Percentiles rank a stretch among this genome's conserved stretches.
Conservation (phyloP, 2,113 vertebrate species). For the Butastur rufipennis region DNA sequence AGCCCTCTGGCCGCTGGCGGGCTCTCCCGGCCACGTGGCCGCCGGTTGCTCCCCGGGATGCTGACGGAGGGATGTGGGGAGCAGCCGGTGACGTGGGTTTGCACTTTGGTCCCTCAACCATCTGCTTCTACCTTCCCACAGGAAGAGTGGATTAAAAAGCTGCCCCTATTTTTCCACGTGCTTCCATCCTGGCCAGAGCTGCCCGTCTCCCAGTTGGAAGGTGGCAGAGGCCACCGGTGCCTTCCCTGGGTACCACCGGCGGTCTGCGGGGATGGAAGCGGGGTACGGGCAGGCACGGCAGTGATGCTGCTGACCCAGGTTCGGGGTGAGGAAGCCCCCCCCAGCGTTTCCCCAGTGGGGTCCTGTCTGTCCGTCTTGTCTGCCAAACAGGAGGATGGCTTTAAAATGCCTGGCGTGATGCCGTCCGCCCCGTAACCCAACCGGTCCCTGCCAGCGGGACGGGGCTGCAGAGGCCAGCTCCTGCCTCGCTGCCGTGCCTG, state of each 20-base stretch:
- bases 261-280: neutral
- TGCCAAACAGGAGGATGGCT: neutral
- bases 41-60: neutral
- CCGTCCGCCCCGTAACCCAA: too few species aligned
- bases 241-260: neutral
- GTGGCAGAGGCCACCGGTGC: neutral
- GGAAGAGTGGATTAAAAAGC: neutral
- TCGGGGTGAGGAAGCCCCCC: rapidly evolving
- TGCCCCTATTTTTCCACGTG: rapidly evolving
- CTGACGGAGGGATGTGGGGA: neutral
- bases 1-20: neutral
- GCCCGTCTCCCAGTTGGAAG: neutral
- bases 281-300: neutral
- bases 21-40: neutral
- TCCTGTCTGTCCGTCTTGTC: neutral
- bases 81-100: rapidly evolving
- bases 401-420: neutral
- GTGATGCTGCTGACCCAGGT: neutral
- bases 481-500: neutral
- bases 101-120: neutral
- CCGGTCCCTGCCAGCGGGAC: neutral
- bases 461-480: neutral
- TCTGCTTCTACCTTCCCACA: neutral
- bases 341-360: neutral
- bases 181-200: neutral